phyloP scores from a whole-genome alignment of 2,113 vertebrate genomes.

The Anarhynchus alexandrinus region DNA sequence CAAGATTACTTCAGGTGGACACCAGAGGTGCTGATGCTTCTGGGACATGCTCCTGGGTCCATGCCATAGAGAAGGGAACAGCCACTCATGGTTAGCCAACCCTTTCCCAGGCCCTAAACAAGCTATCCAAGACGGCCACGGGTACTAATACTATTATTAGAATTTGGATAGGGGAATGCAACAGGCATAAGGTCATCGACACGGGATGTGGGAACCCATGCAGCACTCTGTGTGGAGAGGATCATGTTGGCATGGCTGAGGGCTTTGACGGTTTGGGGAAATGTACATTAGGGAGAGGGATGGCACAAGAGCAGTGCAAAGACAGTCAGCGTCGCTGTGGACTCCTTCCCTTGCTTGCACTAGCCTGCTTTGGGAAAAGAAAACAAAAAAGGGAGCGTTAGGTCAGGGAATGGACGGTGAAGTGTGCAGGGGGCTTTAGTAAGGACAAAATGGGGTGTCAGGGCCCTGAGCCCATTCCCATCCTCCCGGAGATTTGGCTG shows the following conservation, averaged over 20 bases:
- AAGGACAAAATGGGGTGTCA: neutral
- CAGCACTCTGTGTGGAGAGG: neutral
- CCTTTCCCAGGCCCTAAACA: neutral
- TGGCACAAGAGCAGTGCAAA: rapidly evolving
- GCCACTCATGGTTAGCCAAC: neutral
- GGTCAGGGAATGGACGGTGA: neutral
- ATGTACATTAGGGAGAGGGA: neutral
- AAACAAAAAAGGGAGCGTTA: neutral
- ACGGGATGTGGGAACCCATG: neutral
- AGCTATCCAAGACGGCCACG: neutral
- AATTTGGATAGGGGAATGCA: neutral
- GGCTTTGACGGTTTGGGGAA: neutral
- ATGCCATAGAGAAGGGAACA: neutral
- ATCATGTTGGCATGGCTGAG: neutral
- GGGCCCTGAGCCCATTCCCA: neutral
- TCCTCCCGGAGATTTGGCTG: neutral
- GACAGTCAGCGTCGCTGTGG: rapidly evolving
- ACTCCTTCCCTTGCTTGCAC: neutral
- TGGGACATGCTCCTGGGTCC: neutral
- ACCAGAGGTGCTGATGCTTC: neutral
- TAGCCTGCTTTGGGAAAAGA: neutral
- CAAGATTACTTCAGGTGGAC: neutral
- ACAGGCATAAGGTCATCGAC: neutral
- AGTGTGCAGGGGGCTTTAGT: neutral
- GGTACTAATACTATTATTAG: neutral